Conservation (phyloP, 2,113 vertebrate species). For the Dolichallabes microphthalmus region DNA sequence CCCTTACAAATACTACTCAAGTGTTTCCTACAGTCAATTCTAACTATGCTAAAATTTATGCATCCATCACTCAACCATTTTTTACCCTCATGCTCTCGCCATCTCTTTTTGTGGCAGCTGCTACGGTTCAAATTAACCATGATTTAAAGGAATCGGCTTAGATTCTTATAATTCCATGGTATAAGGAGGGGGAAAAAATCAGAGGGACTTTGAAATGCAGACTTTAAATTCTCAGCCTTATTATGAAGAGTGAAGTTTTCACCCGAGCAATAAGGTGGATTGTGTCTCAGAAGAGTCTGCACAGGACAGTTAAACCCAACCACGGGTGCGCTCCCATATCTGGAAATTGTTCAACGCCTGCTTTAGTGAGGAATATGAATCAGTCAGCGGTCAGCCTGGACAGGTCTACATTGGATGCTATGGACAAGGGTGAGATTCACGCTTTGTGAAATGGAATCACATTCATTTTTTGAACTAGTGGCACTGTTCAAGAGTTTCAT, state of each 20-base stretch:
- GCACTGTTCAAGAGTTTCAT: background rate
- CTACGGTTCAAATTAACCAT: background rate
- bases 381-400: slow-evolving; percentile 31
- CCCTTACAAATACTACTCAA: background rate
- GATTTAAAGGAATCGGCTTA: slow-evolving; percentile 41
- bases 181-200: background rate
- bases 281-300: slow-evolving; percentile 4
- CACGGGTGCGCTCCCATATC: background rate
- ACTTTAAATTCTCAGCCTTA: slow-evolving; percentile 24
- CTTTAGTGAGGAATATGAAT: slow-evolving; percentile 31
- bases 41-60: background rate
- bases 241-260: slow-evolving; percentile 13
- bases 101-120: background rate
- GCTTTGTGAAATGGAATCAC: slow-evolving; percentile 35
- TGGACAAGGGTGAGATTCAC: slow-evolving; percentile 22
- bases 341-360: slow-evolving; percentile 2
- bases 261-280: slow-evolving; percentile 31
- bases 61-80: background rate
- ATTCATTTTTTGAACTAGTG: slow-evolving; percentile 37
- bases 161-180: slow-evolving; percentile 8
- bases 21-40: background rate
- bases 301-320: slow-evolving; percentile 24
- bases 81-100: background rate
- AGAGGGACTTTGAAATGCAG: slow-evolving; percentile 22
- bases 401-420: slow-evolving; percentile 14